Evolutionary conservation across 1,140 invertebrate species (phyloP), one percentile per base, ranked within the genome.

Genomic region (Papilio xuthus): DNA sequence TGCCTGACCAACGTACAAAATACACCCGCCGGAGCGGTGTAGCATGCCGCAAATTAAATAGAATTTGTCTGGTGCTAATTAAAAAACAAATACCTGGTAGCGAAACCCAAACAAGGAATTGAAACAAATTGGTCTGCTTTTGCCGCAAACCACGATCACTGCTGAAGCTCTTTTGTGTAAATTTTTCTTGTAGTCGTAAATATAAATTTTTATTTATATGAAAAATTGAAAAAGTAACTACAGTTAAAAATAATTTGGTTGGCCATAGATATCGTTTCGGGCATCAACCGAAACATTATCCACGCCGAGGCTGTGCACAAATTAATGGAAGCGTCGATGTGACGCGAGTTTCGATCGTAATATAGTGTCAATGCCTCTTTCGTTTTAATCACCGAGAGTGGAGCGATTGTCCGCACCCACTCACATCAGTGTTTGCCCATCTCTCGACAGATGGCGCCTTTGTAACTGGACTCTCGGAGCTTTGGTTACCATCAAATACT

Each of bases 381-480:
- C 86, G 84, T 84, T 93, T 93, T 93, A 93, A 93, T 93, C 92
- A 93, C 90, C 83, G 89, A 89, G 90, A 93, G 90, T 92, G 89
- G 87, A 86, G 87, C 87, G 89, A 90, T 92, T 91, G 91, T 92
- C 88, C 86, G 89, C 86, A 85, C 83, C 88, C 88, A 89, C 90
- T 91, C 85, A 83, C 85, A 85, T 85, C 86, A 81, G 82, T 92
- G 91, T 93, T 93, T 93, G 89, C 89, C 85, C 86, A 90, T 85
- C 90, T 91, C 92, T 92, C 89, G 81, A 89, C 86, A 87, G 87
- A 90, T 88, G 87, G 86, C 83, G 87, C 90, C 90, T 93, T 93
- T 93, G 90, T 90, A 89, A 92, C 88, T 82, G 87, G 85, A 90
- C 89, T 83, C 85, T 83, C 82, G 69, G 79, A 77, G 85, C 85